Evolutionary conservation across 2,888 invertebrate genomes (phyloP), one percentile per base, ranked within the genome.

Genomic region (Crematogaster levior): DNA sequence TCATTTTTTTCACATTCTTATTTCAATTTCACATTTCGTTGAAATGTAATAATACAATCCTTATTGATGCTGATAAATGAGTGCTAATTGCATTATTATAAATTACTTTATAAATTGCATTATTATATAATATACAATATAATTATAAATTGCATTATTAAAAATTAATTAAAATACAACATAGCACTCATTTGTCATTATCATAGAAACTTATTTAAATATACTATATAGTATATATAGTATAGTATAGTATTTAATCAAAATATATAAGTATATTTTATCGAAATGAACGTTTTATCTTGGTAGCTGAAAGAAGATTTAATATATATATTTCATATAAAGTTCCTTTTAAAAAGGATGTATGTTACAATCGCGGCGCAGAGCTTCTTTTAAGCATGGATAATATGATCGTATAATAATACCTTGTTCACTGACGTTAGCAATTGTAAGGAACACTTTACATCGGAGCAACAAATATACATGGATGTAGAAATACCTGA

Each of bases 241-340:
- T n/a, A n/a, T n/a, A n/a, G n/a, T n/a, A n/a, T n/a, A n/a, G n/a
- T n/a, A n/a, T n/a, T n/a, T n/a, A n/a, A n/a, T n/a, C n/a, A n/a
- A n/a, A n/a, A n/a, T n/a, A n/a, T n/a, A n/a, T n/a, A n/a, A n/a
- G n/a, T n/a, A n/a, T n/a, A n/a, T n/a, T n/a, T n/a, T n/a, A n/a
- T n/a, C n/a, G n/a, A n/a, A n/a, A n/a, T n/a, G n/a, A n/a, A n/a
- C n/a, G n/a, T n/a, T n/a, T n/a, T 43, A 53, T 43, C 61, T 63
- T 10, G 12, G 24, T 24, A 37, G 65, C 48, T 74, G 48, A 63
- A 74, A 18, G 18, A 27, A 63, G 34, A 48, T 48, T 46, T 61
- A 63, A 66, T n/a, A 34, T 34, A 65, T 65, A 75, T 27, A 12
- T 72, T 34, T 74, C 34, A n/a, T 37, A 24, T 37, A 51, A 37